These are phyloP conservation scores for Tetheella fluctuosa DNA, from an alignment of 2,888 invertebrate genomes.

Conservation along the genomic window DNA sequence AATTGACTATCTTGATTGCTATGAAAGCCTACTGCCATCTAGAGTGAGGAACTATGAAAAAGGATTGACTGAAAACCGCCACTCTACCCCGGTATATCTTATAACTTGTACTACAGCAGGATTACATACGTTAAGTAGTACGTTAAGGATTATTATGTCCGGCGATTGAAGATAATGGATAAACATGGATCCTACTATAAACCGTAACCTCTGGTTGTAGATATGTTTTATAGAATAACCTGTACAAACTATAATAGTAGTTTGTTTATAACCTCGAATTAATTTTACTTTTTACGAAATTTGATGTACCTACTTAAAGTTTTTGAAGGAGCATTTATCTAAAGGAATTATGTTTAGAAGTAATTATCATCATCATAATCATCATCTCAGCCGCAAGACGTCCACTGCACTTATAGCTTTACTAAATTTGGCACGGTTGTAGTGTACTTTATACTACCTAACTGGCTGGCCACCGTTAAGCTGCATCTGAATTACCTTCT, in stretches of 20 bases:
- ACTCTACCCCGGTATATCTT: neutral
- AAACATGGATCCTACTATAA: conserved; percentile 22
- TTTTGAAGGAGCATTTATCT: neutral
- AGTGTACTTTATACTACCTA: too few species aligned
- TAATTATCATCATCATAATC: neutral
- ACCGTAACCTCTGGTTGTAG: conserved; percentile 10
- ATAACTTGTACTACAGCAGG: conserved; percentile 20
- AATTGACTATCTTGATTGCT: too few species aligned
- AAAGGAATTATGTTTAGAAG: neutral
- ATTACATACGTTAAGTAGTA: too few species aligned
- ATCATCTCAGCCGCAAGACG: too few species aligned
- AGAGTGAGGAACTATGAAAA: too few species aligned
- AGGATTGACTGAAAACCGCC: neutral
- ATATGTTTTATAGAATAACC: conserved; percentile 3
- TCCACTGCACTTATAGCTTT: too few species aligned
- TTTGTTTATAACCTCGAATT: conserved; percentile 7
- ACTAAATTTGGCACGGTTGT: too few species aligned
- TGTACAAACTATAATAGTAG: neutral
- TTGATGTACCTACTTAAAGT: neutral
- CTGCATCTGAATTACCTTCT: too few species aligned
- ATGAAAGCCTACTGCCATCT: too few species aligned
- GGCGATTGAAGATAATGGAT: conserved; percentile 24
- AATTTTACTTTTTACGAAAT: neutral
- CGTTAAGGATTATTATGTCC: conserved; percentile 27
- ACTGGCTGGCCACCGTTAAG: too few species aligned